Evolutionary conservation across 1,140 invertebrate species (phyloP), one percentile per base, ranked within the genome.

Genomic region (Hermetia illucens): DNA sequence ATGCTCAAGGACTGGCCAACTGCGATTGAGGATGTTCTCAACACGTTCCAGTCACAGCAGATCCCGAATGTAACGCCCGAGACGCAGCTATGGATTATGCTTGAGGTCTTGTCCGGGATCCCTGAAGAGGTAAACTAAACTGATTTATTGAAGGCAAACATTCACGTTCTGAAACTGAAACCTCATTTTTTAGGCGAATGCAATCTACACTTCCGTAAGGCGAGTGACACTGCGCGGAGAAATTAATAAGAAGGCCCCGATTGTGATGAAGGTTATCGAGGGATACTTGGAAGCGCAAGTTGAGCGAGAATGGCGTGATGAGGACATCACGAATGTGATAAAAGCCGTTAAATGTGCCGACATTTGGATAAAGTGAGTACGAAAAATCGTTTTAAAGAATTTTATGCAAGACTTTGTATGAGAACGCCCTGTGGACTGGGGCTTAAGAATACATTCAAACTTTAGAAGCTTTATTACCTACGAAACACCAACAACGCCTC

Each of bases 21-120:
- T 46, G 72, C 78, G 20, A 65, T 82, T 29, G 57, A 66, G 44
- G 74, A 78, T 50, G 56, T 82, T 4, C 68, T 78, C 15, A 56
- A 65, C 9, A 73, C 68, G 42, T 77, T 82, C 50, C 71, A 75
- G 47, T 69, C 65, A 21, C 62, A 66, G 48, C 67, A 70, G 47
- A 61, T 74, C 40, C 70, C 72, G 19, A 68, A 68, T 44, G 54
- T 75, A 21, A 52, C 43, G 27, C 49, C 42, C 48, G 65, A 51
- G 56, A 66, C 49, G 49, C 64, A 52, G 45, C 52, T 70, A 38
- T 69, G 67, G 64, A 72, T 84, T 24, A 62, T 86, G 46, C 56
- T 86, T 22, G 78, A 85, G 58, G 73, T 80, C 12, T 63, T 90
- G 18, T 76, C 75, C 45, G 75, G 81, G 37, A 72, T 91, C 50